Conservation (phyloP, 2,797 vertebrate species). For the Myotis pilosus region DNA sequence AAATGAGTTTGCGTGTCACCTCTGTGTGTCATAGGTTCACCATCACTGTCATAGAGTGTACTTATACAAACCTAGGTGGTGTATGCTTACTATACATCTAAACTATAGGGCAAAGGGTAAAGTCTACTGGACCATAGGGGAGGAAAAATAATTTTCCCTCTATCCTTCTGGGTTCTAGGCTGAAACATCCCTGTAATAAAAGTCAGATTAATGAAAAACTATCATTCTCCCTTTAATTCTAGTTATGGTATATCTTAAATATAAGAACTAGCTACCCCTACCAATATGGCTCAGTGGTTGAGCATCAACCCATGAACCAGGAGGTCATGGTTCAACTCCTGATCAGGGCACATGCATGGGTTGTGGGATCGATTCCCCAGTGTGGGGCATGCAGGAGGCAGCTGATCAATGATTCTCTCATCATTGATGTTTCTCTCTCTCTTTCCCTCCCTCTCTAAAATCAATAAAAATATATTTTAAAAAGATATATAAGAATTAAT, state of each 20-base stretch:
- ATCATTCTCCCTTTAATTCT: constrained; percentile 6
- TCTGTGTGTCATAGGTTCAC: too few relatives aligned
- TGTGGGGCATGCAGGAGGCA: too few relatives aligned
- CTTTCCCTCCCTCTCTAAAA: too few relatives aligned
- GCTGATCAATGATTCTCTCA: too few relatives aligned
- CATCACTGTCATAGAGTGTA: not conserved
- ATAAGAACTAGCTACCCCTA: not conserved
- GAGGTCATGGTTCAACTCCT: too few relatives aligned
- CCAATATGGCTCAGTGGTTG: too few relatives aligned
- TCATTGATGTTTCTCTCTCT: too few relatives aligned
- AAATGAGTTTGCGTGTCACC: too few relatives aligned
- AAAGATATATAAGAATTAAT: not conserved
- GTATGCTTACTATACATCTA: not conserved
- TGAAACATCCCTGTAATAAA: not conserved
- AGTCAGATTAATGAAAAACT: not conserved
- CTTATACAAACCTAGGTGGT: not conserved
- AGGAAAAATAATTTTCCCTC: not conserved
- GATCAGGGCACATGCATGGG: too few relatives aligned
- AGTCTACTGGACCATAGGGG: not conserved
- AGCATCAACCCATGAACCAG: too few relatives aligned
- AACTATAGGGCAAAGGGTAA: not conserved
- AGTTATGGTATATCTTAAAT: not conserved
- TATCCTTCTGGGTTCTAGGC: not conserved
- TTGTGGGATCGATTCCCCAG: too few relatives aligned
- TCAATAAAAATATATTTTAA: not conserved